Evolutionary conservation across 2,797 vertebrate genomes (phyloP).

Genomic region (Selene dorsalis): DNA sequence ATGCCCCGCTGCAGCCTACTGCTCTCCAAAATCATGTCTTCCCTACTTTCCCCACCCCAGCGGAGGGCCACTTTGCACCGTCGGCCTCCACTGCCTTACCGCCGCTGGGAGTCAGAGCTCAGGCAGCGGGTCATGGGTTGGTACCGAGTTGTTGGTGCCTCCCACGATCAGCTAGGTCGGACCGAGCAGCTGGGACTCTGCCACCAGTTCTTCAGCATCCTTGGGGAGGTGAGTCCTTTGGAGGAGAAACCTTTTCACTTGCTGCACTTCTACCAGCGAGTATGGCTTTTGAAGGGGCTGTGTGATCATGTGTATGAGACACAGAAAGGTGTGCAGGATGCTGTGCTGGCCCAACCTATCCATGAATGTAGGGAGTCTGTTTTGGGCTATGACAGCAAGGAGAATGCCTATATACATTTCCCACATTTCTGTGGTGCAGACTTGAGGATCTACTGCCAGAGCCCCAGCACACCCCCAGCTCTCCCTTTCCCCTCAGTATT

Average conservation of each 20-base stretch:
- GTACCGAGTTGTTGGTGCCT: conserved; percentile 89
- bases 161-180: conserved; percentile 85
- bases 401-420: conserved; percentile 97
- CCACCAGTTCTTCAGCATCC: conserved; percentile 91
- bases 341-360: conserved; percentile 95
- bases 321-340: conserved; percentile 94
- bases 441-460: conserved; percentile 96
- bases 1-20: conserved; percentile 97
- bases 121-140: conserved; percentile 91
- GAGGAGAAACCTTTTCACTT: conserved; percentile 93
- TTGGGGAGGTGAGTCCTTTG: conserved; percentile 92
- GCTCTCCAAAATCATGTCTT: conserved; percentile 97
- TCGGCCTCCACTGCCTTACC: conserved; percentile 90
- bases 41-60: conserved; percentile 91
- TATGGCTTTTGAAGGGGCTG: conserved; percentile 97
- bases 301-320: conserved; percentile 98
- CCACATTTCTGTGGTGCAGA: conserved; percentile 99
- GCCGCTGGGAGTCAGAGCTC: conserved; percentile 94
- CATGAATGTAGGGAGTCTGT: conserved; percentile 99
- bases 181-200: conserved; percentile 94
- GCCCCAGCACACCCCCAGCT: conserved; percentile 88
- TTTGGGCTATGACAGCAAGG: conserved; percentile 95
- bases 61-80: conserved; percentile 90
- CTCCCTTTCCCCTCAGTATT: conserved; percentile 87
- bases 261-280: conserved; percentile 91